These are phyloP conservation scores for Pagrus major DNA, from an alignment of 2,113 vertebrate genomes.

Conservation along the genomic window DNA sequence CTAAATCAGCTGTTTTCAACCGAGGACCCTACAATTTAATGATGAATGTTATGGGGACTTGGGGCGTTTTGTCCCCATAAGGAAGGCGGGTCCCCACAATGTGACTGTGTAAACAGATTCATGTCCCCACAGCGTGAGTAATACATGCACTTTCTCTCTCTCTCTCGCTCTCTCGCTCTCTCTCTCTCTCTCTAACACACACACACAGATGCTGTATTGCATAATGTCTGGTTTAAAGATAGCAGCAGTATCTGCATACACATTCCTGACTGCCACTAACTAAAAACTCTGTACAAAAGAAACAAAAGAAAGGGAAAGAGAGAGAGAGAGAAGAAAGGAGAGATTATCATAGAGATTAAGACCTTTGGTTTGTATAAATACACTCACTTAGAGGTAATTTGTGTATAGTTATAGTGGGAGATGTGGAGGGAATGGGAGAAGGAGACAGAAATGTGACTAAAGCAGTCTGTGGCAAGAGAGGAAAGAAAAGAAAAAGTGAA, in stretches of 20 bases:
- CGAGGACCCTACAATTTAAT: too few species aligned
- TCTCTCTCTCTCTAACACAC: too few species aligned
- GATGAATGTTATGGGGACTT: too few species aligned
- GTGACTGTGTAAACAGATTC: too few species aligned
- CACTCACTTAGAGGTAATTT: constrained; percentile 19
- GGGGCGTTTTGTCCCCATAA: too few species aligned
- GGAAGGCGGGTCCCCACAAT: too few species aligned
- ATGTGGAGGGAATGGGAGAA: neutral
- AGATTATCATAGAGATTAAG: constrained; percentile 14
- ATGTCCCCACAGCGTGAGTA: too few species aligned
- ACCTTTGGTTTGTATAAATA: constrained; percentile 6
- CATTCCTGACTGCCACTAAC: constrained; percentile 48
- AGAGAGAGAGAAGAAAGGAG: neutral
- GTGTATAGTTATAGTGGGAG: constrained; percentile 6
- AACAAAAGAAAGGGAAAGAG: too few species aligned
- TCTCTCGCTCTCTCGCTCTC: too few species aligned
- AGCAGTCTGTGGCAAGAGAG: neutral
- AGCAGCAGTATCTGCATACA: constrained; percentile 27
- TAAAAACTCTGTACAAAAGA: constrained; percentile 25
- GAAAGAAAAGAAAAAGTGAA: constrained; percentile 4
- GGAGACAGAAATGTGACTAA: neutral
- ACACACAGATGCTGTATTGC: neutral
- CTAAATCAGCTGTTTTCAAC: too few species aligned
- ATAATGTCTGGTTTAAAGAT: constrained; percentile 46
- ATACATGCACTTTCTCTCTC: too few species aligned